Evolutionary conservation across 2,113 vertebrate genomes (phyloP).

Genomic region (Chloebia gouldiae): DNA sequence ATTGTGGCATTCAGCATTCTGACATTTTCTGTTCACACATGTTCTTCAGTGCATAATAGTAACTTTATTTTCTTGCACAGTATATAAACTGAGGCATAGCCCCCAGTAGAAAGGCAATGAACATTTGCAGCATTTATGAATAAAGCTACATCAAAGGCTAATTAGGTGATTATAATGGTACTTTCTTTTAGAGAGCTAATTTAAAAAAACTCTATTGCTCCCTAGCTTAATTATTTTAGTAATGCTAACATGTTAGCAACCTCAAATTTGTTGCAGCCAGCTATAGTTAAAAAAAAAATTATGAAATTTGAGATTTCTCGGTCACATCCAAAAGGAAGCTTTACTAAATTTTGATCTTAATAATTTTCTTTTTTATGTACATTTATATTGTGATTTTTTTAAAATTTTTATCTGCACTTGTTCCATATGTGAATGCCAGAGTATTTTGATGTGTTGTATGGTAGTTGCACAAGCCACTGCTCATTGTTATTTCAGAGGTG

Average conservation of each 20-base stretch:
- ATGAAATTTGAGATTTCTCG: neutral
- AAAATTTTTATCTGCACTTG: neutral
- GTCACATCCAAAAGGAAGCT: neutral
- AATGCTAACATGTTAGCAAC: slow-evolving; percentile 61
- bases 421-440: neutral
- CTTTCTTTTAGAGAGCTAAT: slow-evolving; percentile 65
- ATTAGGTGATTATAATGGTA: slow-evolving; percentile 63
- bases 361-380: neutral
- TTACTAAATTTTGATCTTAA: neutral
- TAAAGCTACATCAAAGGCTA: slow-evolving; percentile 56
- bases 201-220: slow-evolving; percentile 53
- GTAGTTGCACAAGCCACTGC: neutral
- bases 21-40: neutral
- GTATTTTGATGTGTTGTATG: neutral
- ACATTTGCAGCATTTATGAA: slow-evolving; percentile 37
- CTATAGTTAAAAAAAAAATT: neutral
- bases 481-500: neutral
- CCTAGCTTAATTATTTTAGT: slow-evolving; percentile 64
- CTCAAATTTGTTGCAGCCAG: slow-evolving; percentile 16
- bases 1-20: neutral
- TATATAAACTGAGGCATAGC: neutral
- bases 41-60: neutral
- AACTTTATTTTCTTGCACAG: slow-evolving; percentile 17
- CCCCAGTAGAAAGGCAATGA: slow-evolving; percentile 7
- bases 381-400: neutral